Base-by-base conservation (phyloP, 2,797 vertebrate genomes). In the Thripadectes ignobilis region DNA sequence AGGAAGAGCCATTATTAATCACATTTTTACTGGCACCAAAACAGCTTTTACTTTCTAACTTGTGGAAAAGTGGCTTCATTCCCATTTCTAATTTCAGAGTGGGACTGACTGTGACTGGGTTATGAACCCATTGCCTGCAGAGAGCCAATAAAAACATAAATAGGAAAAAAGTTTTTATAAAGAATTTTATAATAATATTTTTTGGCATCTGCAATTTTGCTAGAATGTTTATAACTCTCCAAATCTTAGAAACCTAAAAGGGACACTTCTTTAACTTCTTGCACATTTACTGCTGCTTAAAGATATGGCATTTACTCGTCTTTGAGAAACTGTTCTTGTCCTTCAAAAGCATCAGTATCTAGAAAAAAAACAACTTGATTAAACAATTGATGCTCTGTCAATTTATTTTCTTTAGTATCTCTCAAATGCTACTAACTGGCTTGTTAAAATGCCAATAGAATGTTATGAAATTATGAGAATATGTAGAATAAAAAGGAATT, bases 11-110 rank as follows among this genome's bases (percentile, higher is more conserved):
- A 72, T 82, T 68, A 85, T 77, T 89, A 62, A 62, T n/a, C 1
- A 1, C 72, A 75, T 89, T 92, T 94, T 85, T 91, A 52, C 88
- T 94, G 83, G 84, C 77, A 77, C 46, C 30, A 73, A 74, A 59
- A 5, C 65, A 88, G 62, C 27, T 2, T 59, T 84, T 90, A 65
- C 67, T 96, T 52, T 85, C 83, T 75, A 91, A 89, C 72, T 92
- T 89, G 81, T 93, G 93, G 93, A 96, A 95, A 97, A 95, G 86
- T 95, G 87, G 87, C 94, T 94, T 85, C 72, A 51, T 87, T 96
- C 94, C 92, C 93, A 93, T 77, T 93, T 97, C 95, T 95, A 96
- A 97, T 96, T 97, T 96, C 95, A 95, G 96, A 94, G 79, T 95
- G 78, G 91, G 96, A 93, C 93, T 91, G 94, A 92, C 93, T 90